Conservation (phyloP, 2,888 invertebrate species). For the Cataglyphis livida region DNA sequence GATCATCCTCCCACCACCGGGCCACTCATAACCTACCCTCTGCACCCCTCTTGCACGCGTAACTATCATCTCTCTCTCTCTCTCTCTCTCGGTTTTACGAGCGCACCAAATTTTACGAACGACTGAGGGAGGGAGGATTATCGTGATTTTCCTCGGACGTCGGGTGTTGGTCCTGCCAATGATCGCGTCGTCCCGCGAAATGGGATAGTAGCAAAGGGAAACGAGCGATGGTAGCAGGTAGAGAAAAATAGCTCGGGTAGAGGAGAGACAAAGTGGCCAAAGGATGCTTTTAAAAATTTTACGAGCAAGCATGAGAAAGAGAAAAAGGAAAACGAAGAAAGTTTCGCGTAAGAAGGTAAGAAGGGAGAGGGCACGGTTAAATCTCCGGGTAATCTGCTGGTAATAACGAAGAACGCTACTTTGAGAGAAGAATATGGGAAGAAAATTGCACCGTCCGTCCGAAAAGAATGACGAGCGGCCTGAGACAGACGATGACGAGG, state of each 20-base stretch:
- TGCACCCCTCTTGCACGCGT: constrained; percentile 10
- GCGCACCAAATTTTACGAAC: constrained; percentile 56
- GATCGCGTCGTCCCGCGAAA: constrained; percentile 39
- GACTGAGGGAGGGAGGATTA: constrained; percentile 50
- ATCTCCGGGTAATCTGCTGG: constrained; percentile 20
- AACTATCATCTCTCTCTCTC: constrained; percentile 19
- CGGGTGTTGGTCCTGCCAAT: constrained; percentile 34
- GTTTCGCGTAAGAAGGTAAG: constrained; percentile 34
- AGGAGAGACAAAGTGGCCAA: constrained; percentile 42
- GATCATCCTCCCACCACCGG: constrained; percentile 21
- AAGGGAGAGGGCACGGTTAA: constrained; percentile 26
- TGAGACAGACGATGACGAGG: constrained; percentile 22
- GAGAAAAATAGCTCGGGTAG: constrained; percentile 7
- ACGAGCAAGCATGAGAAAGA: constrained; percentile 53
- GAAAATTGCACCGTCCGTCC: constrained; percentile 62
- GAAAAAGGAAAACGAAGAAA: not conserved
- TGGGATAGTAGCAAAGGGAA: constrained; percentile 21
- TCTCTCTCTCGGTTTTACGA: constrained; percentile 52
- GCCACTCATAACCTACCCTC: constrained; percentile 32
- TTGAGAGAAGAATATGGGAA: constrained; percentile 30
- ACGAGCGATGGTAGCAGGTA: not conserved
- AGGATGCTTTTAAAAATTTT: constrained; percentile 66
- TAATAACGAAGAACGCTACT: constrained; percentile 32
- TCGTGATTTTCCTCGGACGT: constrained; percentile 58
- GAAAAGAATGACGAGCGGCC: constrained; percentile 55